A percentile compares a stretch with the other conserved stretches of the same genome.
Evolutionary conservation across 53 echinoderm and acorn worm species (phyloP).

Genomic region (Arbacia lixula): DNA sequence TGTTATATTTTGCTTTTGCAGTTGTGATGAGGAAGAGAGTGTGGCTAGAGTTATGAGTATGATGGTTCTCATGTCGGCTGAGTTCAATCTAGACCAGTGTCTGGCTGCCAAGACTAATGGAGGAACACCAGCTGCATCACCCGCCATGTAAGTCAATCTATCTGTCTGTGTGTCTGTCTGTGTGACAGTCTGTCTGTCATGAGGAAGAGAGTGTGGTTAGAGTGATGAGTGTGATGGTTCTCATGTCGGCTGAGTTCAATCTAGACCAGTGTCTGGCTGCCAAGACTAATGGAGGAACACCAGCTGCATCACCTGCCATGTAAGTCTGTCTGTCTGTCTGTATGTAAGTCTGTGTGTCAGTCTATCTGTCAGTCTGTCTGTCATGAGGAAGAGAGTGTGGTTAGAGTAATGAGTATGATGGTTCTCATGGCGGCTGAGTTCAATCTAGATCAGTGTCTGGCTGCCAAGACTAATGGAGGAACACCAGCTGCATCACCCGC

Average conservation of each 20-base stretch:
- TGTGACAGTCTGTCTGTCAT: too few species aligned
- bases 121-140: not conserved
- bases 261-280: conserved; percentile 64
- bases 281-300: not conserved
- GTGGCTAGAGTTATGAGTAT: conserved; percentile 1
- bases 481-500: conserved; percentile 37
- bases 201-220: conserved; percentile 1
- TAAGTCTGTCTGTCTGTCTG: too few species aligned
- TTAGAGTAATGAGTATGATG: conserved; percentile 39
- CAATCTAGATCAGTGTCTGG: conserved; percentile 72
- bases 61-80: conserved; percentile 42
- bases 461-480: conserved; percentile 27
- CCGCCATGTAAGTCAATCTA: not conserved
- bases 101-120: not conserved
- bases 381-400: conserved; percentile 17
- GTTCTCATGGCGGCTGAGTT: conserved; percentile 60
- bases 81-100: conserved; percentile 73
- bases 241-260: conserved; percentile 70
- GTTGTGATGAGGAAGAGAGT: conserved; percentile 27
- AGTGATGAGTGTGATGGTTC: too few species aligned
- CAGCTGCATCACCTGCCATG: not conserved
- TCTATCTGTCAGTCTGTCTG: not conserved
- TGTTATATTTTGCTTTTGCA: too few species aligned
- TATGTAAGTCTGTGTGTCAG: too few species aligned
- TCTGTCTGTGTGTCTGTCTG: too few species aligned